Conservation (phyloP, 2,797 vertebrate genomes). For the Vireo griseus region DNA sequence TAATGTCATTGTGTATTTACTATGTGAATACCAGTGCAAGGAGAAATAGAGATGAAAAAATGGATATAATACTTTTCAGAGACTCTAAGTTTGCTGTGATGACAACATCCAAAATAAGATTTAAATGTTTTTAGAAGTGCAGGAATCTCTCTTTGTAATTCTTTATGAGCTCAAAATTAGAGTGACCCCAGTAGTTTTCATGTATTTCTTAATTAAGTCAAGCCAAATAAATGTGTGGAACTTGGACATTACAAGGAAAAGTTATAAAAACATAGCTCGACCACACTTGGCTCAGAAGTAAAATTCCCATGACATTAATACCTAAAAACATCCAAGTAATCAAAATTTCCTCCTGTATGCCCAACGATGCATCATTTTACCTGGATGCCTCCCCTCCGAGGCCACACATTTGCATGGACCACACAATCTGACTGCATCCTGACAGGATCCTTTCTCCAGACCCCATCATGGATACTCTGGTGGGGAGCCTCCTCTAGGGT, state of each 20-base stretch:
- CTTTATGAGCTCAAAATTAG: neutral
- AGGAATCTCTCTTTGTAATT: neutral
- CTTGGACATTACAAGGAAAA: neutral
- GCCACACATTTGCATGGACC: neutral
- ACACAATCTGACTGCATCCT: neutral
- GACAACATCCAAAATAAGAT: neutral
- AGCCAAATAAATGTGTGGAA: neutral
- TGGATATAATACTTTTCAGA: neutral
- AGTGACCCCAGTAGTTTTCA: neutral
- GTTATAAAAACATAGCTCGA: neutral
- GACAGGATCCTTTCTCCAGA: neutral
- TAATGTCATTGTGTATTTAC: neutral
- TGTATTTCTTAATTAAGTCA: neutral
- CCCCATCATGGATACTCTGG: fast-evolving
- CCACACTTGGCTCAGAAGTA: neutral
- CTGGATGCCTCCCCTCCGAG: neutral
- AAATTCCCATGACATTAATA: neutral
- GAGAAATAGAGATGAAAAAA: neutral
- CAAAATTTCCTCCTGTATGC: neutral
- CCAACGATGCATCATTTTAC: neutral
- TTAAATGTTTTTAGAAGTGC: neutral
- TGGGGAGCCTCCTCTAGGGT: neutral
- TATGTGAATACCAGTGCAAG: neutral
- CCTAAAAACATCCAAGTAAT: neutral
- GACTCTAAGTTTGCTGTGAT: neutral